Base-by-base conservation (phyloP, 2,888 invertebrate genomes). In the Dascillus cervinus region DNA sequence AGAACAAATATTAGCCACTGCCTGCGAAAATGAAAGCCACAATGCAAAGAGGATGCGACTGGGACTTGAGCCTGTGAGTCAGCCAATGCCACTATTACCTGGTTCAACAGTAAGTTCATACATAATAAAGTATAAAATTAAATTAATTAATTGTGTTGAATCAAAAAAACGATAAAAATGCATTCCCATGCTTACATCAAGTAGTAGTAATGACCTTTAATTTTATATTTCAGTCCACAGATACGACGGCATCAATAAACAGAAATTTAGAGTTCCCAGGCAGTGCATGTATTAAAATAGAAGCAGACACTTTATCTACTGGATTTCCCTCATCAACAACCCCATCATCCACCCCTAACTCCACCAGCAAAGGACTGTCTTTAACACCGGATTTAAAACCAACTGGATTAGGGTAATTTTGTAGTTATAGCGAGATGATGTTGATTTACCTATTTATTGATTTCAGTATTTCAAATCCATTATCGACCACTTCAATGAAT, bases 1-100 rank as follows among this genome's bases (percentile, higher is more conserved):
- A 29, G 95, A 95, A 65, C 89, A 92, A 67, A 90, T 95, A 60
- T 71, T 95, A 60, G 92, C 94, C 45, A 83, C 87, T 60, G 95
- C 95, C 41, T 95, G 95, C 67, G 95, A 95, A 70, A 95, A 95
- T 64, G 95, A 95, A 71, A 90, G 90, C 67, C 84, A 91, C 67
- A 95, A 95, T 67, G 95, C 94, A 39, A 95, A 95, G 70, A 78
- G 94, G 58, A 95, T 95, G 94, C 78, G 94, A 47, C 77, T 94
- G 59, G 95, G 95, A 27, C 73, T 95, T 51, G 95, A 95, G 63
- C 95, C 95, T 23, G 87, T 91, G 53, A 86, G 87, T 60, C 90
- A 90, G 68, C 87, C 89, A 29, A 81, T 88, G 77, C 88, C 84
- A 45, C 72, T 81, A 40, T 71, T 80, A 53, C 78, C 81, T 39